Base-by-base conservation (phyloP, 2,797 vertebrate genomes). In the Rhinichthys osculus region DNA sequence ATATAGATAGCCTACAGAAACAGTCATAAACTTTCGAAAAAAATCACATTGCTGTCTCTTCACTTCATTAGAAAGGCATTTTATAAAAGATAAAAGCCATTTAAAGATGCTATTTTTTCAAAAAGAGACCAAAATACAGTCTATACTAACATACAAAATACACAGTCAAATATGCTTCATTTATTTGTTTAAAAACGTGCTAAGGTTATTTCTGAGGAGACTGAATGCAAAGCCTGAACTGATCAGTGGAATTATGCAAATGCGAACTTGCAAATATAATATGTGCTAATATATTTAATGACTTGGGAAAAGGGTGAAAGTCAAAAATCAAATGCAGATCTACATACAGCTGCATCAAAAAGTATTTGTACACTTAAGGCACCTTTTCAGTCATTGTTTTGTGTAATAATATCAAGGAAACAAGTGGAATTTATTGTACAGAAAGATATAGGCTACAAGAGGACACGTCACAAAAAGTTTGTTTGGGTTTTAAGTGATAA, bases 231-330 rank as follows among this genome's bases (percentile, higher is more conserved):
- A 77, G 5, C 19, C 33, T 77, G 30, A 50, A 77, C 74, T 27
- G 35, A 78, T 40, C 76, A 27, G 35, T 27, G 77, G 81, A 77
- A 86, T 54, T 81, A 86, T 89, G 86, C 73, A 85, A 87, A 88
- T 76, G 23, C 78, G 38, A 87, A 88, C 83, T 72, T 88, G 84
- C 82, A 87, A 86, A 87, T 85, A 83, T 54, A 90, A 66, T 30
- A 66, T 16, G 27, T 66, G 62, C 62, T 6, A 64, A 83, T 7
- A 19, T 42, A 3, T 62, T 78, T 84, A 87, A 85, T 84, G 77
- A 83, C 27, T 57, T 83, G 83, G 84, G 72, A 1, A 30, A 59
- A 85, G 54, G 84, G 69, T 86, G 64, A 74, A 84, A 6, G 23
- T 27, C 4, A 42, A 6, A 27, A 62, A 78, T 62, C 54, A 42